Evolutionary conservation across 30 jellyfish, hydroid and myxozoan genomes (phyloP), one percentile per base, ranked within the genome.

Genomic region (Pelagia noctiluca): DNA sequence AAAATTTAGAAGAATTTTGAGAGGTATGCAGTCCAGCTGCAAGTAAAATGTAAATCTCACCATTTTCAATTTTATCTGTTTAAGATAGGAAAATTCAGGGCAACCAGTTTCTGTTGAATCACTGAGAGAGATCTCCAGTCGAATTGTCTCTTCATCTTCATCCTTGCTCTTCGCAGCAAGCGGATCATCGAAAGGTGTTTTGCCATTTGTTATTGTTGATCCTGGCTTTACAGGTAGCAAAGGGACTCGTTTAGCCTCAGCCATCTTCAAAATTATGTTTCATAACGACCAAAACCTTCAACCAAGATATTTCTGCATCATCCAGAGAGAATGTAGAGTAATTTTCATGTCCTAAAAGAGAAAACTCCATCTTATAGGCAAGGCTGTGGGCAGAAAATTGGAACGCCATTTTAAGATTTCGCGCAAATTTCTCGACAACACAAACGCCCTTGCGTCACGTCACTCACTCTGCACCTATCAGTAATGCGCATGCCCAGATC

Each of bases 401-500:
- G 2, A 63, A 10, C 88, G 88, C 88, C 88, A 77, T 77, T 21
- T 19, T 33, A 16, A 26, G 66, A 28, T 50, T 35, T 61, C 88
- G 16, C 57, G 31, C 69, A 21, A 61, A 52, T 52, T 52, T 19
- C 68, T 2, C 12, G 26, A 19, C 68, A n/a, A n/a, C n/a, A n/a
- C n/a, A 30, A 52, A 52, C 68, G 26, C 16, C 57, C 57, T 5
- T 5, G 16, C 16, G n/a, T n/a, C n/a, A n/a, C n/a, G n/a, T 38
- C 31, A 49, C 16, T 10, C 26, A 53, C 71, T 32, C 69, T 63
- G 95, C 95, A 84, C 95, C 74, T 72, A 77, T 90, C 83, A 26
- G 18, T 30, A 76, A 75, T 90, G 89, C 97, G 97, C 97, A 90
- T 90, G 97, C 97, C 70, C 97, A 54, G 57, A 30, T 26, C 80